Evolutionary conservation across 2,888 invertebrate genomes (phyloP).

Genomic region (Maniola hyperantus): DNA sequence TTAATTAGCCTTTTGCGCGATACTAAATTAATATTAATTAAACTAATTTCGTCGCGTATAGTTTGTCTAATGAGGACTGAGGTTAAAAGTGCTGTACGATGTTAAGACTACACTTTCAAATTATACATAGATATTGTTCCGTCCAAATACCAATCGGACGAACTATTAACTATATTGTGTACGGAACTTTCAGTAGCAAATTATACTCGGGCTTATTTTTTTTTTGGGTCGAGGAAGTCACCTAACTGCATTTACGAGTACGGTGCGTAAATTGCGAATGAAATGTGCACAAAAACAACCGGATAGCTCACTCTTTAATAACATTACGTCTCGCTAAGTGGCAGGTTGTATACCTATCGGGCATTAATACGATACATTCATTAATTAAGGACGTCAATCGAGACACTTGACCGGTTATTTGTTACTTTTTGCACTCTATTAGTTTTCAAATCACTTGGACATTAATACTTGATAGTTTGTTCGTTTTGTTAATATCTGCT

Average conservation of each 20-base stretch:
- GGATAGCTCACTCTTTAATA: conserved; percentile 21
- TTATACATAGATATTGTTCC: neutral
- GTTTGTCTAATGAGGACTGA: neutral
- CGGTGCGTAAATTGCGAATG: conserved; percentile 23
- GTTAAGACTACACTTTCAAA: neutral
- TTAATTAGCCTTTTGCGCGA: neutral
- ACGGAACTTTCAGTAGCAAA: conserved; percentile 13
- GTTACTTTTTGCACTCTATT: neutral
- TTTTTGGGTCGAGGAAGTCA: conserved; percentile 32
- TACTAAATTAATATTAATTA: neutral
- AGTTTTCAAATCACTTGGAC: neutral
- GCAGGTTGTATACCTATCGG: neutral
- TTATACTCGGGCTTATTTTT: neutral
- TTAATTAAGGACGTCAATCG: conserved; percentile 17
- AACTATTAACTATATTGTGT: conserved; percentile 1
- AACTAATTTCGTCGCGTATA: neutral
- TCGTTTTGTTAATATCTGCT: too few species aligned
- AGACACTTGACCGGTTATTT: neutral
- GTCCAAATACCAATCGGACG: neutral
- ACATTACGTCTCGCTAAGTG: conserved; percentile 9
- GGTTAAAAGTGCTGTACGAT: neutral
- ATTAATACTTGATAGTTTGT: neutral
- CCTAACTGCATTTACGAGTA: conserved; percentile 26
- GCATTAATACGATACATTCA: conserved; percentile 15
- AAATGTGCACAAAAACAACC: conserved; percentile 28